Percentiles rank a stretch among this genome's conserved stretches.
Conservation (phyloP, 2,888 invertebrate genomes). For the Orgyia antiqua region DNA sequence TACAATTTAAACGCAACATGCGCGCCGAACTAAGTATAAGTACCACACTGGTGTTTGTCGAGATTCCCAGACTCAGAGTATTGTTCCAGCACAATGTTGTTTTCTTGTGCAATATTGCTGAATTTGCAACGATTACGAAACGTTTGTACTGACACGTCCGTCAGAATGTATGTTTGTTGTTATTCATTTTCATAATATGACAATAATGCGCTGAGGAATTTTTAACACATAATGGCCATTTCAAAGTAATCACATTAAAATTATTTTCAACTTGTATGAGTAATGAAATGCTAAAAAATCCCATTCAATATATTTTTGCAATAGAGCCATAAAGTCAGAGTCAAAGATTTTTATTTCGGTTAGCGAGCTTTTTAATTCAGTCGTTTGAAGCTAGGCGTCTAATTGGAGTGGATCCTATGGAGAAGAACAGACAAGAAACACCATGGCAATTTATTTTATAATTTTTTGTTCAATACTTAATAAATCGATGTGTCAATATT, state of each 20-base stretch:
- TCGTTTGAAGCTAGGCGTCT: no score
- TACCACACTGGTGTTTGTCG: constrained; percentile 40
- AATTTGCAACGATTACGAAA: constrained; percentile 64
- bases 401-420: no score
- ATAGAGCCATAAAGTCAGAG: no score
- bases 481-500: no score
- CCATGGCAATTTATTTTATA: no score
- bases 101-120: constrained; percentile 68
- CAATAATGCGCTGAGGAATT: constrained; percentile 30
- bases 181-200: constrained; percentile 43
- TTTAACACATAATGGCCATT: constrained; percentile 24
- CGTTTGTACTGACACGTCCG: constrained; percentile 51
- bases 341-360: no score
- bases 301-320: no score
- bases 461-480: no score
- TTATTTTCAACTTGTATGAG: no score
- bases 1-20: constrained; percentile 13
- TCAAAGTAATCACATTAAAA: constrained; percentile 7
- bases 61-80: constrained; percentile 55
- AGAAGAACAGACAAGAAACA: no score
- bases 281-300: no score
- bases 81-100: constrained; percentile 67
- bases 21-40: constrained; percentile 22
- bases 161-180: constrained; percentile 45
- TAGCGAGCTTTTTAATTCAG: no score